A percentile compares a stretch with the other conserved stretches of the same genome.
Conservation (phyloP, 64 coral and sea anemone genomes). For the Actinia equina region DNA sequence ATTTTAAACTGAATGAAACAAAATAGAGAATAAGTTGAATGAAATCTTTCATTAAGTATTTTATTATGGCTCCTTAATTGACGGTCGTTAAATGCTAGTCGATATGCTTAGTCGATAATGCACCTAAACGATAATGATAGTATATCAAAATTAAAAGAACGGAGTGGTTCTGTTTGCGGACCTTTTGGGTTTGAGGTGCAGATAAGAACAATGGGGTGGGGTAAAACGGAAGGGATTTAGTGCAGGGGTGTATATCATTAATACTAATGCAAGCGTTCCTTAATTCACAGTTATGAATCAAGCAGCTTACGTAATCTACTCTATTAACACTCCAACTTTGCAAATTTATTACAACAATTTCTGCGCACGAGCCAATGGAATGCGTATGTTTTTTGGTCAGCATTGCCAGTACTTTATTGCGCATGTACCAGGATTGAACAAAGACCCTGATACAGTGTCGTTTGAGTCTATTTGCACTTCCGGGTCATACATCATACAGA, state of each 20-base stretch:
- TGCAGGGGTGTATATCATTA: neutral
- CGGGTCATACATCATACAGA: constrained; percentile 62
- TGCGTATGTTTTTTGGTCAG: constrained; percentile 33
- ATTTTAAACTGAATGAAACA: no score
- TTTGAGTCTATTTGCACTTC: constrained; percentile 74
- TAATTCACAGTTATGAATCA: constrained; percentile 52
- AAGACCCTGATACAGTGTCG: constrained; percentile 72
- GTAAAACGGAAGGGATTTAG: no score
- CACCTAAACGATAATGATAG: no score
- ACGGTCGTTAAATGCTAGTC: no score
- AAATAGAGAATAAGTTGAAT: no score
- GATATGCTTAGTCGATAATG: no score
- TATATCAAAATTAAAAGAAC: no score
- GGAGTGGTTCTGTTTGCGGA: no score
- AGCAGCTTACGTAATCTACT: constrained; percentile 70
- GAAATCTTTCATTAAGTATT: no score
- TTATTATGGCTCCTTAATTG: no score
- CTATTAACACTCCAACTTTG: constrained; percentile 52
- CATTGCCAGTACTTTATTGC: constrained; percentile 75
- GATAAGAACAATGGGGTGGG: no score
- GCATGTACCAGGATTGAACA: constrained; percentile 64
- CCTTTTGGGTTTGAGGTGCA: no score
- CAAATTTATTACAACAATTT: constrained; percentile 56
- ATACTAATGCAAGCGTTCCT: neutral
- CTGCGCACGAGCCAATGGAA: constrained; percentile 33